Evolutionary conservation across 2,888 invertebrate genomes (phyloP).

Genomic region (Synanthedon formicaeformis): DNA sequence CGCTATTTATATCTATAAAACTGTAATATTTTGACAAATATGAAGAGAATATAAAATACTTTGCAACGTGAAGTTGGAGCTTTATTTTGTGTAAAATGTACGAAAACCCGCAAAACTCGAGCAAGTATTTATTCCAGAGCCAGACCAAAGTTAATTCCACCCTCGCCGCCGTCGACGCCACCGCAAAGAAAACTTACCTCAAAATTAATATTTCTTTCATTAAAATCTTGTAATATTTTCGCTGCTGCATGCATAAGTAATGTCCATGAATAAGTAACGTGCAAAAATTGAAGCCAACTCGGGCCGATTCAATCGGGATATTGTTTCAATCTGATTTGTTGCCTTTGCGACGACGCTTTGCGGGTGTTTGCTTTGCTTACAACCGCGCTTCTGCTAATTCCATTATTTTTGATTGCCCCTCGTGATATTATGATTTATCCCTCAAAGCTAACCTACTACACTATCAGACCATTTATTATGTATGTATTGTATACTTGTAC

Average conservation of each 20-base stretch:
- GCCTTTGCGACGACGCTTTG: neutral
- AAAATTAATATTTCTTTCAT: slow-evolving; percentile 73
- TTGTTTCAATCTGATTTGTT: slow-evolving; percentile 1
- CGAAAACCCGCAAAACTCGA: neutral
- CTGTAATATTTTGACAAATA: too few relatives aligned
- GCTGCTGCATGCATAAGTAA: slow-evolving; percentile 72
- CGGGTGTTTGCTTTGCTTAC: too few relatives aligned
- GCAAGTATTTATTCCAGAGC: slow-evolving; percentile 3
- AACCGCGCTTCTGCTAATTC: too few relatives aligned
- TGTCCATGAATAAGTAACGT: slow-evolving; percentile 63
- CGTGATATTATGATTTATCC: too few relatives aligned
- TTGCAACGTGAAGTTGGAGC: neutral
- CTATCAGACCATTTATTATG: too few relatives aligned
- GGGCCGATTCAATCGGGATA: slow-evolving; percentile 12
- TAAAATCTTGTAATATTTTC: slow-evolving; percentile 72
- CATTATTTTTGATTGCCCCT: too few relatives aligned
- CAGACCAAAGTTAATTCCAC: slow-evolving; percentile 50
- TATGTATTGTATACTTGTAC: too few relatives aligned
- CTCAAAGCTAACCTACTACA: too few relatives aligned
- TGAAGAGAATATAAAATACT: too few relatives aligned
- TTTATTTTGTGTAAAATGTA: neutral
- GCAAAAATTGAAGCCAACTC: slow-evolving; percentile 42
- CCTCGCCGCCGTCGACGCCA: slow-evolving; percentile 34
- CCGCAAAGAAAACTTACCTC: slow-evolving; percentile 66
- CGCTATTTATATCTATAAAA: too few relatives aligned